Base-by-base conservation (phyloP, 1,140 invertebrate species). In the Drosophila bifasciata region DNA sequence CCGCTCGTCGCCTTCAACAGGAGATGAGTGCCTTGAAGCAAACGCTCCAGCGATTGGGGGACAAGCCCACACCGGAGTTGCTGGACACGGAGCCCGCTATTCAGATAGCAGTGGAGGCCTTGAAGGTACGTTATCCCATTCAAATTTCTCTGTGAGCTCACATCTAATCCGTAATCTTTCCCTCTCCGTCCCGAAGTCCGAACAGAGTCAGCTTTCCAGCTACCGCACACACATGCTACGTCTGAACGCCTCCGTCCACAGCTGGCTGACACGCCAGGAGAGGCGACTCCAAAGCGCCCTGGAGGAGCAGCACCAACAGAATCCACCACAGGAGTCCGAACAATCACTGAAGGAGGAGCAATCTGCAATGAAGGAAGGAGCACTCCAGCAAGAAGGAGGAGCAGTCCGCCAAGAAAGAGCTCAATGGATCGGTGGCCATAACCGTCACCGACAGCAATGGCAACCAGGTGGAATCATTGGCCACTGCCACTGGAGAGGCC, bases 161-260 rank as follows among this genome's bases (percentile, higher is more conserved):
- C 28, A 60, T 56, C 17, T 51, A 36, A 50, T 36, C 28, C 7
- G 17, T 70, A 13, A 28, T 23, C 9, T 41, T 45, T 43, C 44
- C 4, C n/a, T n/a, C 5, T 8, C 1, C 16, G 74, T 83, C 63
- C 92, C 93, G 71, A 92, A 95, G 94, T 92, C 92, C 74, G 93
- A 94, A 73, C 91, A 96, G 77, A 92, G 93, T 39, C 93, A 94
- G 68, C 92, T 97, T 60, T 93, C 94, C 84, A 94, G 96, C 88
- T 94, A 94, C 80, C 95, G 96, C 90, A 92, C 93, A 23, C 93
- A 93, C 39, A 94, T 96, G 93, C 88, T 96, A 58, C 94, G 95
- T 59, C 90, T 96, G 70, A 96, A 96, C 71, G 94, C 95, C 58
- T 94, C 95, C 11, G 95, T 96, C 32, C 95, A 96, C 79, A 94